Conservation (phyloP, 2,113 vertebrate species). For the Ailurus styani region DNA sequence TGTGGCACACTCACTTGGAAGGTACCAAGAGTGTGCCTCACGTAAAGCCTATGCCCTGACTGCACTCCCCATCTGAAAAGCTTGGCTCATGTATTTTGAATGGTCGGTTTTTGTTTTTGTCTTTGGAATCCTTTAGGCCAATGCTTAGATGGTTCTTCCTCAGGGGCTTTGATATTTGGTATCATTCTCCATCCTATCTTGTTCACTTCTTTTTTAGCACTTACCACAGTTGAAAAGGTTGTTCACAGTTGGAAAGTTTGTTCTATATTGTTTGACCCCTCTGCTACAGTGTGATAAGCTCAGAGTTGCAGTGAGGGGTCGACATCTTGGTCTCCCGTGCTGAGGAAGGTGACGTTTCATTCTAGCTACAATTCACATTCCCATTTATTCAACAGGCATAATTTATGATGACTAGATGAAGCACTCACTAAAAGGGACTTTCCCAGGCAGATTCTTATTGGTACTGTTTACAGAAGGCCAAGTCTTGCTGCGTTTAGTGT, state of each 20-base stretch:
- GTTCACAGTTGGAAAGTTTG: too few relatives aligned
- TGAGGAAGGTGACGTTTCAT: neutral
- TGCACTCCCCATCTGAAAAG: neutral
- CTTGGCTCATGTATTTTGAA: neutral
- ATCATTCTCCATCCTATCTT: neutral
- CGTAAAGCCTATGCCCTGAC: neutral
- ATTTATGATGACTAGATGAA: neutral
- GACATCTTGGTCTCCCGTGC: neutral
- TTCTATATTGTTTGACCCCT: neutral
- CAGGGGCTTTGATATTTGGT: neutral
- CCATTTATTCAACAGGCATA: neutral
- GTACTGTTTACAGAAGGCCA: neutral
- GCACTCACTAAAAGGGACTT: neutral
- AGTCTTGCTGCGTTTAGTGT: neutral
- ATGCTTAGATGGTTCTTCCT: neutral
- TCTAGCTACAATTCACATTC: neutral
- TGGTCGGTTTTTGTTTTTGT: neutral
- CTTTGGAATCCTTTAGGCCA: neutral
- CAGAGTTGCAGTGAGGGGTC: neutral
- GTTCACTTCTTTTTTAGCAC: neutral
- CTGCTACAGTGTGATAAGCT: neutral
- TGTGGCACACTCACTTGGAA: accelerated
- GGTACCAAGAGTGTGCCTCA: neutral
- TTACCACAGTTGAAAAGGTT: neutral
- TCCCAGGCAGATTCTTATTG: neutral